Evolutionary conservation across 2,888 invertebrate genomes (phyloP).

Genomic region (Acanthosepion esculentum): DNA sequence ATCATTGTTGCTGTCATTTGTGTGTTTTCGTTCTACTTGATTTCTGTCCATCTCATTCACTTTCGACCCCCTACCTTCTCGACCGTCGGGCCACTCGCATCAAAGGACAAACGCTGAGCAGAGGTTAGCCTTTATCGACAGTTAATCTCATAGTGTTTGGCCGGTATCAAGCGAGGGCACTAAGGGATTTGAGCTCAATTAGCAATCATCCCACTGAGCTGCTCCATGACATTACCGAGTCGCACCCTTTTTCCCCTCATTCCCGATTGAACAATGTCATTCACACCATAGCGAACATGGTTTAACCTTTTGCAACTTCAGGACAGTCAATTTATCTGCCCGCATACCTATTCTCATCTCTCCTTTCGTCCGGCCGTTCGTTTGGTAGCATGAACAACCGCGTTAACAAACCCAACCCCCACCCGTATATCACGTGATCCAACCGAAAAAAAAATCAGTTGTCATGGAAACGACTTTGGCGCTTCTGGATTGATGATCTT

Average conservation of each 20-base stretch:
- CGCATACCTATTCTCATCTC: neutral
- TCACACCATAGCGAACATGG: neutral
- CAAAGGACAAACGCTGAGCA: conserved; percentile 12
- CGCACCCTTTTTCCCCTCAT: neutral
- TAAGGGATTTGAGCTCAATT: neutral
- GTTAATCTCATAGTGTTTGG: conserved; percentile 33
- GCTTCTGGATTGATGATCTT: neutral
- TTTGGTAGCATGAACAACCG: neutral
- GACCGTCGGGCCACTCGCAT: neutral
- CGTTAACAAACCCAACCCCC: neutral
- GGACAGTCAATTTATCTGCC: conserved; percentile 33
- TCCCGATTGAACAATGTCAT: neutral
- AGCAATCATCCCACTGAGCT: neutral
- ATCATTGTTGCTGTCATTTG: neutral
- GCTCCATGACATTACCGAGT: neutral
- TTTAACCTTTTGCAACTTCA: neutral
- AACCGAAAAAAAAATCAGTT: neutral
- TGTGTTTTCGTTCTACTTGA: neutral
- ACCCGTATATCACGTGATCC: neutral
- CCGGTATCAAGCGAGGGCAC: neutral
- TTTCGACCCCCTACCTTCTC: neutral
- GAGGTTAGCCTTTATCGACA: conserved; percentile 23
- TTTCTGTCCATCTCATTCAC: neutral
- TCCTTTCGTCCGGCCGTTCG: neutral
- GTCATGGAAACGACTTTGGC: conserved; percentile 16